Evolutionary conservation across 2,113 vertebrate genomes (phyloP).

Genomic region (Corythoichthys haematopterus): DNA sequence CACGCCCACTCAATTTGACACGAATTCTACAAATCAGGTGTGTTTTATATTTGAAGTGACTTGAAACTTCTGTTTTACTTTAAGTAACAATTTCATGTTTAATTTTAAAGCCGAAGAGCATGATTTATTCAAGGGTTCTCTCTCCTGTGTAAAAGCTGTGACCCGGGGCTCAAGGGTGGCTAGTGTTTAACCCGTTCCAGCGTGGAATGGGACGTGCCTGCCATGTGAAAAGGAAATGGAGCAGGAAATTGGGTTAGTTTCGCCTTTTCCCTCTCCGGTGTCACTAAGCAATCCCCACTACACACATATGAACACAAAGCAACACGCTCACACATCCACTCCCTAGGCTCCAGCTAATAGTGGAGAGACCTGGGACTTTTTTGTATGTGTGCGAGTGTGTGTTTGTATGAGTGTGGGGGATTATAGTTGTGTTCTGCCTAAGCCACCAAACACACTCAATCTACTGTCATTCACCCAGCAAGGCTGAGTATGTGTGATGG

Average conservation of each 20-base stretch:
- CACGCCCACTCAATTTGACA: background rate
- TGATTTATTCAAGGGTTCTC: slow-evolving; percentile 44
- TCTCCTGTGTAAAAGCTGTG: slow-evolving; percentile 56
- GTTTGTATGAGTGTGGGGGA: slow-evolving; percentile 56
- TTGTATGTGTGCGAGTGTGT: slow-evolving; percentile 33
- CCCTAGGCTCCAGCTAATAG: slow-evolving; percentile 43
- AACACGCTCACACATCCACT: slow-evolving; percentile 24
- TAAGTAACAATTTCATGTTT: slow-evolving; percentile 26
- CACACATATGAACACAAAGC: slow-evolving; percentile 2
- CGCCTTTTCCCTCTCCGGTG: slow-evolving; percentile 56
- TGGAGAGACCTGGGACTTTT: slow-evolving; percentile 54
- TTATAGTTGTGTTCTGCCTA: slow-evolving; percentile 55
- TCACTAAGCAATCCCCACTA: slow-evolving; percentile 53
- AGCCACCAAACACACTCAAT: slow-evolving; percentile 67
- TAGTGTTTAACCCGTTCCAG: slow-evolving; percentile 52
- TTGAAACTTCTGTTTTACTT: slow-evolving; percentile 25
- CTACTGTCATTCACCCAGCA: slow-evolving; percentile 72
- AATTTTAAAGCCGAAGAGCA: slow-evolving; percentile 27
- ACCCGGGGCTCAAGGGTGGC: slow-evolving; percentile 53
- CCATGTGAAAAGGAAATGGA: slow-evolving; percentile 71
- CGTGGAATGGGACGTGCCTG: slow-evolving; percentile 52
- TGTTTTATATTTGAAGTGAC: background rate
- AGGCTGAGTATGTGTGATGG: slow-evolving; percentile 47
- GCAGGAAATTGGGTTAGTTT: slow-evolving; percentile 76
- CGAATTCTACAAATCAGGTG: background rate